These are phyloP conservation scores for Steromphala cineraria DNA, from an alignment of 2,888 invertebrate genomes.

Conservation along the genomic window DNA sequence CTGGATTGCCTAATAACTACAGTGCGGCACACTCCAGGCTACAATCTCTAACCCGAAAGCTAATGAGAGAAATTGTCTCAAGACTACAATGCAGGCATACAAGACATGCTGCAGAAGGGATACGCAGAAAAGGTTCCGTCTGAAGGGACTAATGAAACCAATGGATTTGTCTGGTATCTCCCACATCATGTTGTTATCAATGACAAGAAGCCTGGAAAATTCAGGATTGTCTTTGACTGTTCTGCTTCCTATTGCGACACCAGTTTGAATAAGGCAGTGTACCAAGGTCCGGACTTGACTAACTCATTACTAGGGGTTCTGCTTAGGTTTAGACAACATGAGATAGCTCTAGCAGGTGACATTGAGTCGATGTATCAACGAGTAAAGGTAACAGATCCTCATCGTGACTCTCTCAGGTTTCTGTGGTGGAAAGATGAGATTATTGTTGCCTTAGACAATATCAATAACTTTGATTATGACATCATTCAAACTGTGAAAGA, in stretches of 20 bases:
- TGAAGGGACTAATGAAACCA: neutral
- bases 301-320: slow-evolving; percentile 34
- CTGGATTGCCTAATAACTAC: slow-evolving; percentile 1
- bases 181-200: slow-evolving; percentile 18
- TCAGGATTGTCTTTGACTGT: slow-evolving; percentile 41
- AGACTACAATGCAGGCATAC: slow-evolving; percentile 24
- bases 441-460: neutral
- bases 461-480: neutral
- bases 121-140: slow-evolving; percentile 28
- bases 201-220: slow-evolving; percentile 23
- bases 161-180: slow-evolving; percentile 20
- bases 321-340: slow-evolving; percentile 32
- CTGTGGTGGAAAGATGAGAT: slow-evolving; percentile 22
- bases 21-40: neutral
- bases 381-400: slow-evolving; percentile 23
- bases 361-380: slow-evolving; percentile 37
- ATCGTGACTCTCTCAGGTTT: slow-evolving; percentile 30
- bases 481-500: slow-evolving; percentile 17
- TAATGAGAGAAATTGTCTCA: slow-evolving; percentile 12
- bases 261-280: slow-evolving; percentile 31
- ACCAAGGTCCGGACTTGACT: slow-evolving; percentile 34
- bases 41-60: neutral
- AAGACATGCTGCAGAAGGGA: slow-evolving; percentile 22
- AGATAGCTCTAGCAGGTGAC: slow-evolving; percentile 32
- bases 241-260: slow-evolving; percentile 25